Conservation (phyloP, 1,140 invertebrate genomes). For the Drosophila miranda region DNA sequence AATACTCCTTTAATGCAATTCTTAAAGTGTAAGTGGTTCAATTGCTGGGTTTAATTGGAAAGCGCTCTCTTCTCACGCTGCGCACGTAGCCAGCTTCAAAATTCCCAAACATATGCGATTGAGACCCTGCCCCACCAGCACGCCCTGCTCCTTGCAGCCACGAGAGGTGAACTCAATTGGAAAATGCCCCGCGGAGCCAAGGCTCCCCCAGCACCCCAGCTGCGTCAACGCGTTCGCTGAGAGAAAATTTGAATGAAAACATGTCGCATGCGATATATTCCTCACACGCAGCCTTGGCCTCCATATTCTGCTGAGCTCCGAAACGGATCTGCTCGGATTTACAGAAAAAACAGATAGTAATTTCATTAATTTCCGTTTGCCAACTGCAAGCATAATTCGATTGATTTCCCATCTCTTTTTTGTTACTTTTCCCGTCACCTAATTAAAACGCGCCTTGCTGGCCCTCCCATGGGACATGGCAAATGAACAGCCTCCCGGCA, state of each 20-base stretch:
- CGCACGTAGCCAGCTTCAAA: conserved; percentile 43
- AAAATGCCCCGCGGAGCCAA: conserved; percentile 18
- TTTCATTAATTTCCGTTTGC: conserved; percentile 47
- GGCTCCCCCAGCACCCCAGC: too few relatives aligned
- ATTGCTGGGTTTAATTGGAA: conserved; percentile 61
- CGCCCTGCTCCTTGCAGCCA: not conserved
- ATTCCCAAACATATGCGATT: conserved; percentile 56
- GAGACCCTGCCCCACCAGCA: not conserved
- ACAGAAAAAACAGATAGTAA: conserved; percentile 10
- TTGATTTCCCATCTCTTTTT: conserved; percentile 5
- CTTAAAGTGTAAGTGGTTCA: conserved; percentile 72
- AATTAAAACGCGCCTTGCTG: conserved; percentile 45
- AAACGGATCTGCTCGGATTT: not conserved
- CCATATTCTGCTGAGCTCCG: too few relatives aligned
- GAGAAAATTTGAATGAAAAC: too few relatives aligned
- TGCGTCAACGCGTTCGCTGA: too few relatives aligned
- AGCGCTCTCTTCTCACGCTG: conserved; percentile 22
- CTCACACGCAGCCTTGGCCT: too few relatives aligned
- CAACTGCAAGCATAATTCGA: conserved; percentile 18
- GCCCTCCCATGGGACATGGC: conserved; percentile 24
- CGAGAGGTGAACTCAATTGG: conserved; percentile 54
- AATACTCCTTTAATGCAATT: conserved; percentile 66
- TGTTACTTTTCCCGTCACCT: conserved; percentile 23
- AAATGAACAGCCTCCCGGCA: conserved; percentile 40
- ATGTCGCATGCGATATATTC: too few relatives aligned